phyloP scores from a whole-genome alignment of 2,113 vertebrate genomes.

The Oceanodroma tethys region DNA sequence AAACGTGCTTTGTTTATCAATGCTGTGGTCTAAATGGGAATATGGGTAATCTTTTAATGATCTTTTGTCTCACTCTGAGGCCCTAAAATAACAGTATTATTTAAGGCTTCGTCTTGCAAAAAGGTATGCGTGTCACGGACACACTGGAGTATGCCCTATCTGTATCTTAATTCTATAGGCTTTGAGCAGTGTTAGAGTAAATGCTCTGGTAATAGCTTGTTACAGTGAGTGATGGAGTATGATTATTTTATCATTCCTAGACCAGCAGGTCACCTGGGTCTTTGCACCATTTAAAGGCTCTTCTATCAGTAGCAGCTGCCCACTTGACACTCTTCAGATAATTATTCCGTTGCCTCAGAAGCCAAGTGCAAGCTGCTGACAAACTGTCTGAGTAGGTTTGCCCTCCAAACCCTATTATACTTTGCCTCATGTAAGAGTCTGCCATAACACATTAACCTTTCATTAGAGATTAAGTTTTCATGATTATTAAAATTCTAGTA shows the following conservation, averaged over 20 bases:
- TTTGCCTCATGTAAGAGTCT: background rate
- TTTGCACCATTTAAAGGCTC: background rate
- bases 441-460: background rate
- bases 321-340: background rate
- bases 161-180: background rate
- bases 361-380: background rate
- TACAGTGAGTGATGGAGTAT: background rate
- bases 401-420: background rate
- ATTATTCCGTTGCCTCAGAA: background rate
- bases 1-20: background rate
- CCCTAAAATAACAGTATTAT: background rate
- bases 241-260: slow-evolving; percentile 14
- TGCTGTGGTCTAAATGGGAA: background rate
- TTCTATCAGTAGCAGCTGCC: background rate
- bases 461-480: background rate
- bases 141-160: background rate
- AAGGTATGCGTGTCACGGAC: background rate
- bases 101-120: background rate
- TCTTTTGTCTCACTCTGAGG: background rate
- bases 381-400: background rate
- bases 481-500: background rate
- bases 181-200: slow-evolving; percentile 22
- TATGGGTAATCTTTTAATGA: background rate
- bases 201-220: background rate
- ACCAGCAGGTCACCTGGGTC: background rate